Conservation (phyloP, 2,797 vertebrate genomes). For the Platyrinchus mystaceus region DNA sequence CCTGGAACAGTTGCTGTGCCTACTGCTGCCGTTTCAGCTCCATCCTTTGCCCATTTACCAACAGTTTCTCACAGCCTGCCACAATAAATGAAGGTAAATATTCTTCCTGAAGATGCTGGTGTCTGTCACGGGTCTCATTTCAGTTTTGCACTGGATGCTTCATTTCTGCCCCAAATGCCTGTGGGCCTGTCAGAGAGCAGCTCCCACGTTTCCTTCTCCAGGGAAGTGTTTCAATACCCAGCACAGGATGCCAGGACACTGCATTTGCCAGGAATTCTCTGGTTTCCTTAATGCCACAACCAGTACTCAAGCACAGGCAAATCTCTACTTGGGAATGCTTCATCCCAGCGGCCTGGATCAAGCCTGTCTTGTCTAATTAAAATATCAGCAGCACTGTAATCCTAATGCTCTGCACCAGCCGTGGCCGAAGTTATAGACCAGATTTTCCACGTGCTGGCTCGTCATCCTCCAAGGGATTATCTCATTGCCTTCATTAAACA, state of each 20-base stretch:
- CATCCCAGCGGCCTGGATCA: neutral
- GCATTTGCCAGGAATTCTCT: neutral
- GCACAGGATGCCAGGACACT: neutral
- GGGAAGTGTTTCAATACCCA: neutral
- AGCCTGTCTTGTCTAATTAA: neutral
- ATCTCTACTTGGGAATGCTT: neutral
- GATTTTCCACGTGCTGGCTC: neutral
- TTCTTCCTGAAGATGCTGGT: neutral
- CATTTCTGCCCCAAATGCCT: neutral
- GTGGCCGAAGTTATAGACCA: neutral
- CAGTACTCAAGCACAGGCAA: neutral
- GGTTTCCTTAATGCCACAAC: neutral
- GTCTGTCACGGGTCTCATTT: neutral
- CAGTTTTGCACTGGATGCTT: neutral
- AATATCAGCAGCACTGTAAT: neutral
- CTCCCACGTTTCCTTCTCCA: neutral
- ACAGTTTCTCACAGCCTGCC: neutral
- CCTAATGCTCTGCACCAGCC: neutral
- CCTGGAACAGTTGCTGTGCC: neutral
- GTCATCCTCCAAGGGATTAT: neutral
- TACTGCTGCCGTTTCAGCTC: neutral
- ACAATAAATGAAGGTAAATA: neutral
- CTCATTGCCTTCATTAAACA: neutral
- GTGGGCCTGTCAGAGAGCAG: neutral
- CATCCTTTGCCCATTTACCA: neutral